Percentiles rank a stretch among this genome's conserved stretches.
These are phyloP conservation scores for Drosophila willistoni DNA, from an alignment of 1,140 invertebrate species.

Conservation along the genomic window DNA sequence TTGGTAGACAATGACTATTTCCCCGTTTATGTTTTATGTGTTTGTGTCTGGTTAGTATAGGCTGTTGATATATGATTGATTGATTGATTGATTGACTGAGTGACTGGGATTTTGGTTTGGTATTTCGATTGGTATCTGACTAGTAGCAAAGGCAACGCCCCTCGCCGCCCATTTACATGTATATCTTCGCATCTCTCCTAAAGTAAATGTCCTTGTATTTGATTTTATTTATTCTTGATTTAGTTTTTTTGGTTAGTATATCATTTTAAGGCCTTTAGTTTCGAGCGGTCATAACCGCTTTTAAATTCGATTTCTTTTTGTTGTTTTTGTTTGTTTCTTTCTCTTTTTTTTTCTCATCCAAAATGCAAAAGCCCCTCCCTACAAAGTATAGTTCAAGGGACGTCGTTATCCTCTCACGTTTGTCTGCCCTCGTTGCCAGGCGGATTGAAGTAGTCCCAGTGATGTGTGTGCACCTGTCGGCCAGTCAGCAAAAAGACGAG, in stretches of 20 bases:
- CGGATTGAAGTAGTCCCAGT: slow-evolving; percentile 94
- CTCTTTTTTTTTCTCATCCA: slow-evolving; percentile 34
- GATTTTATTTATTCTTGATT: slow-evolving; percentile 17
- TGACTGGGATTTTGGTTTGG: slow-evolving; percentile 60
- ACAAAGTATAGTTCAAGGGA: slow-evolving; percentile 36
- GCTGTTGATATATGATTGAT: slow-evolving; percentile 37
- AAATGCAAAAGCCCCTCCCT: slow-evolving; percentile 70
- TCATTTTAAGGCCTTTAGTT: slow-evolving; percentile 78
- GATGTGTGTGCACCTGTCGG: slow-evolving; percentile 89
- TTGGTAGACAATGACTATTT: slow-evolving; percentile 42
- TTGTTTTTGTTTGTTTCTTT: slow-evolving; percentile 9
- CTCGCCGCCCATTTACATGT: slow-evolving; percentile 25
- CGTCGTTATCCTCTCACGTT: slow-evolving; percentile 51
- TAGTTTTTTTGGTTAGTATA: slow-evolving; percentile 63
- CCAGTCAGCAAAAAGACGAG: slow-evolving; percentile 84
- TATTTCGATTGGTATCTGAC: slow-evolving; percentile 58
- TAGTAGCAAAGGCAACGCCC: slow-evolving; percentile 55
- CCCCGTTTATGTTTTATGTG: slow-evolving; percentile 34
- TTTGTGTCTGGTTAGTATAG: slow-evolving; percentile 36
- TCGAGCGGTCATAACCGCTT: slow-evolving; percentile 65
- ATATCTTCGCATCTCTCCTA: slow-evolving; percentile 53
- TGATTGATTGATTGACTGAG: slow-evolving; percentile 32
- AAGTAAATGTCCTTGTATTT: slow-evolving; percentile 46
- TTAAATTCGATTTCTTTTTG: slow-evolving; percentile 69
- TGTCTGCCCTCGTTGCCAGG: slow-evolving; percentile 84